A percentile compares a stretch with the other conserved stretches of the same genome.
phyloP scores from a whole-genome alignment of 2,797 vertebrate genomes.

The Avahi laniger region DNA sequence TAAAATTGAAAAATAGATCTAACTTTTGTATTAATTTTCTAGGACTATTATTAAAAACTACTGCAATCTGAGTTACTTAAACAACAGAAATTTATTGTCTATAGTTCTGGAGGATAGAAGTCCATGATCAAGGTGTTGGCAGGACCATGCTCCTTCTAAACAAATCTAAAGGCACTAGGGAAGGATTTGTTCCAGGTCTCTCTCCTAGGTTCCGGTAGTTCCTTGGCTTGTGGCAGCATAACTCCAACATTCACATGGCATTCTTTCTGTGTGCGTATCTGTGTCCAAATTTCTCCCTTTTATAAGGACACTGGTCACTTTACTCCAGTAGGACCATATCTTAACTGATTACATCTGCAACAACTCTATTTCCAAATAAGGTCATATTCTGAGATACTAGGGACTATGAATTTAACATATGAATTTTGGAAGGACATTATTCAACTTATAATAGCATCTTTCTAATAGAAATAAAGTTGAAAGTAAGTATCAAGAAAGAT shows the following conservation, averaged over 20 bases:
- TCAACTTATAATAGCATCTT: not conserved
- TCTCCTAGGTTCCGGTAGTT: not conserved
- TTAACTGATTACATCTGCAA: conserved; percentile 1
- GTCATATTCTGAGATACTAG: not conserved
- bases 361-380: not conserved
- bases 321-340: not conserved
- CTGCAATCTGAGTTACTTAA: not conserved
- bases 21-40: not conserved
- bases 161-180: not conserved
- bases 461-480: not conserved
- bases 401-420: not conserved
- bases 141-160: not conserved
- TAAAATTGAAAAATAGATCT: conserved; percentile 32
- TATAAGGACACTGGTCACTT: not conserved
- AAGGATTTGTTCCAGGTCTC: not conserved
- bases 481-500: not conserved
- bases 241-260: not conserved
- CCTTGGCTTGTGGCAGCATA: not conserved
- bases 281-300: not conserved
- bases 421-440: not conserved
- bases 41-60: not conserved
- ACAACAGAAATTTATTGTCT: not conserved
- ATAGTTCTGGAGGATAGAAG: not conserved
- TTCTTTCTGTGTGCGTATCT: not conserved
- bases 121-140: not conserved